A percentile compares a stretch with the other conserved stretches of the same genome.
These are phyloP conservation scores for Hypsopygia costalis DNA, from an alignment of 2,888 invertebrate species.

Conservation along the genomic window DNA sequence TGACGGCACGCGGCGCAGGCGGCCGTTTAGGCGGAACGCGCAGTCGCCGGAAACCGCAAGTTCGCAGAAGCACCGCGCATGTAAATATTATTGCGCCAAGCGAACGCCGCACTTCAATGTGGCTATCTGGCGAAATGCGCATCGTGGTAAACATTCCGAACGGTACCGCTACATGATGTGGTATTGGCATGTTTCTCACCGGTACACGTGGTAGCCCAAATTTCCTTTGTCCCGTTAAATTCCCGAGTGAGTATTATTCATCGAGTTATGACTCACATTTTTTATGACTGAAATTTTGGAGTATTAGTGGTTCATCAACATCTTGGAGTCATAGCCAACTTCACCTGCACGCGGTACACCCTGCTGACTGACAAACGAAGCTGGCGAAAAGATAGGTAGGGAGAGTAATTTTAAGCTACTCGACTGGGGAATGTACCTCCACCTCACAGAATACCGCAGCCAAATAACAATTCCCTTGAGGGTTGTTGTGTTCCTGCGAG, in stretches of 20 bases:
- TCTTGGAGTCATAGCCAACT: no score
- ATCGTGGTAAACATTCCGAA: conserved; percentile 37
- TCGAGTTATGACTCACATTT: background rate
- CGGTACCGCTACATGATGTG: conserved; percentile 41
- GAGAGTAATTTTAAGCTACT: no score
- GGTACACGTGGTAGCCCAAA: conserved; percentile 29
- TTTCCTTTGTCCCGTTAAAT: conserved; percentile 38
- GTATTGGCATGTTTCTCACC: conserved; percentile 43
- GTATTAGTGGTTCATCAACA: no score
- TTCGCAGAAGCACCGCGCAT: conserved; percentile 52
- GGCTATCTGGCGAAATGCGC: conserved; percentile 28
- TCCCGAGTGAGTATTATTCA: background rate
- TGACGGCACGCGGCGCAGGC: conserved; percentile 16
- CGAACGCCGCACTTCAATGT: conserved; percentile 33
- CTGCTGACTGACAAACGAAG: no score
- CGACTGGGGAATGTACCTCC: no score
- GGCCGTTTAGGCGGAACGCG: conserved; percentile 22
- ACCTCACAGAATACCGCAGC: no score
- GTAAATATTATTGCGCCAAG: conserved; percentile 55
- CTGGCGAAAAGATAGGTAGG: no score
- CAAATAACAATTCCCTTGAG: no score
- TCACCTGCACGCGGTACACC: no score
- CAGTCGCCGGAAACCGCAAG: conserved; percentile 53
- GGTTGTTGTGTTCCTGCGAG: no score
- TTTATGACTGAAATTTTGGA: no score